Evolutionary conservation across 1,140 invertebrate species (phyloP), one percentile per base, ranked within the genome.

Genomic region (Branchinecta lindahli): DNA sequence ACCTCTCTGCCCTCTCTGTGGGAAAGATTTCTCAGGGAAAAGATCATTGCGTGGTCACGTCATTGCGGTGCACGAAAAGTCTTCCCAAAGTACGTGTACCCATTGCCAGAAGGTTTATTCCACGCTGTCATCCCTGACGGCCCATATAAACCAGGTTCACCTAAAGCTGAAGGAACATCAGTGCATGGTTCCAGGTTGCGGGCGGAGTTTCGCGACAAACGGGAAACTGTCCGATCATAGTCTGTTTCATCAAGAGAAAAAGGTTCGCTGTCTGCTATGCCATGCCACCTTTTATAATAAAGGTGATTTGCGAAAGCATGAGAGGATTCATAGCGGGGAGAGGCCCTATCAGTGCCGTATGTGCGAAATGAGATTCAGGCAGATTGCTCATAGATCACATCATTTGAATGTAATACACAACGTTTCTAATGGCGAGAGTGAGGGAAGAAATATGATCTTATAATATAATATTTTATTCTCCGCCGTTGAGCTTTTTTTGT

Each of bases 341-440:
- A 75, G 74, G 66, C 75, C 75, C 8, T 76, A 70, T 68, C 72
- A 73, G 47, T 76, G 75, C 68, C 12, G 18, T 45, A 5, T 70
- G 0, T 78, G 77, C 70, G 46, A 72, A 12, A 76, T 77, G 69
- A 70, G 74, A 20, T 69, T 74, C 15, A 70, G 71, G 8, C 75
- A 77, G 46, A 70, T 71, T 15, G 72, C 73, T 3, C 74, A 72
- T 61, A 61, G 52, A 33, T 33, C 33, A 5, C 33, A 33, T 1
- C 33, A 33, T 33, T 33, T 33, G 33, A 33, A 5, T 33, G 33
- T 33, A 33, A 33, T 33, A 33, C 33, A 33, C 33, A 33, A 33
- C 5, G 33, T 33, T 1, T 33, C 5, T 1, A 33, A 33, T 3
- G 33, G 2, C 33, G 33, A 33, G 33, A 33, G 33, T 33, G 33